A percentile compares a stretch with the other conserved stretches of the same genome.
Conservation (phyloP, 2,888 invertebrate genomes). For the Brachycybe producta region DNA sequence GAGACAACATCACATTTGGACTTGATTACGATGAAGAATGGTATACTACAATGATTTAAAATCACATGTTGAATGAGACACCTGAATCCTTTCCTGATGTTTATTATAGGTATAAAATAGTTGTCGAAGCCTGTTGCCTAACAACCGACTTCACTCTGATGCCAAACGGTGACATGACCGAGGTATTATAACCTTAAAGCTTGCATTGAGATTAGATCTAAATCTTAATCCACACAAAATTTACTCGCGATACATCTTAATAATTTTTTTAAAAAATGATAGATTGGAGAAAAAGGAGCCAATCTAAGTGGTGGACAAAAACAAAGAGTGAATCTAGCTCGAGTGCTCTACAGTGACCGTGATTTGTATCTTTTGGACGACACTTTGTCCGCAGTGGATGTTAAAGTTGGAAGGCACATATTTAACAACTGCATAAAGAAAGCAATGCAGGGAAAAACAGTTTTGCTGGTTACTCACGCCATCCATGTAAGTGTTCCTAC, state of each 20-base stretch:
- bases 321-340: conserved; percentile 43
- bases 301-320: conserved; percentile 43
- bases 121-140: conserved; percentile 35
- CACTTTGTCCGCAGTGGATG: conserved; percentile 44
- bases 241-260: not conserved
- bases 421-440: conserved; percentile 36
- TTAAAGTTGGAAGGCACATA: conserved; percentile 40
- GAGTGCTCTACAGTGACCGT: conserved; percentile 40
- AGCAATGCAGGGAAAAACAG: conserved; percentile 29
- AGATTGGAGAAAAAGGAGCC: conserved; percentile 40
- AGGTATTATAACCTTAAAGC: conserved; percentile 28
- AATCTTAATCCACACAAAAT: not conserved
- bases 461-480: conserved; percentile 31
- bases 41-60: conserved; percentile 6
- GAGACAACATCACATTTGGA: conserved; percentile 38
- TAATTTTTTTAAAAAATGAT: not conserved
- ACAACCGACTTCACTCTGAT: conserved; percentile 36
- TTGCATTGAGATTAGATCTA: not conserved
- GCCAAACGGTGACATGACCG: conserved; percentile 38
- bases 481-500: conserved; percentile 25
- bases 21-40: conserved; percentile 30
- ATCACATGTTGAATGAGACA: not conserved
- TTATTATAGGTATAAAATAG: conserved; percentile 31
- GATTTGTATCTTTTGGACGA: conserved; percentile 46
- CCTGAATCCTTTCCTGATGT: not conserved